These are phyloP conservation scores for Meles meles DNA, from an alignment of 2,113 vertebrate species.

Conservation along the genomic window DNA sequence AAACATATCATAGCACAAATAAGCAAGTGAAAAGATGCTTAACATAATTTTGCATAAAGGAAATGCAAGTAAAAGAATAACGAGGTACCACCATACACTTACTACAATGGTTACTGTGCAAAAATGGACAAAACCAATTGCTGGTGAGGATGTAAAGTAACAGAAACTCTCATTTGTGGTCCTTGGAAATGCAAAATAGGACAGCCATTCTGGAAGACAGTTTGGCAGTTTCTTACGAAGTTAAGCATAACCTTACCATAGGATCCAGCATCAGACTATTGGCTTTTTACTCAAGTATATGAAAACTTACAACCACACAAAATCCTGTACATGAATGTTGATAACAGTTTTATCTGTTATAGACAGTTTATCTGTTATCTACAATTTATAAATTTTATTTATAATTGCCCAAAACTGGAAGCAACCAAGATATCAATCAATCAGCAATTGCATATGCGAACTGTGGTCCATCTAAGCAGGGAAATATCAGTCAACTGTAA, in stretches of 20 bases:
- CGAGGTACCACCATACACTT: background rate
- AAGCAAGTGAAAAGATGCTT: background rate
- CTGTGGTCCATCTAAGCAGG: background rate
- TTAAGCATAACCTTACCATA: background rate
- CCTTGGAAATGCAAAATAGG: background rate
- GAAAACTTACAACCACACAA: background rate
- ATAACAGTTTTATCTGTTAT: too few relatives aligned
- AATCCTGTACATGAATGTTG: background rate
- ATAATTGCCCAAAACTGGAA: background rate
- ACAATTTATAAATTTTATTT: background rate
- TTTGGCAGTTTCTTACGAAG: background rate
- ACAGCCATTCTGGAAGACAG: background rate
- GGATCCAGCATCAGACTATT: background rate
- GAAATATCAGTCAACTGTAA: background rate
- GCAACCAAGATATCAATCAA: background rate
- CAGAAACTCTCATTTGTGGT: background rate
- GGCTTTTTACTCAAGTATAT: background rate
- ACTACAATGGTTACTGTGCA: background rate
- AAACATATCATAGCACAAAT: background rate
- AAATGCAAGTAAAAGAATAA: background rate
- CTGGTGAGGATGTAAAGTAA: background rate
- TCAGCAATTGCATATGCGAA: background rate
- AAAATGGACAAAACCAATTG: background rate
- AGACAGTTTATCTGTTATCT: too few relatives aligned
- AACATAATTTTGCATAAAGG: background rate